These are phyloP conservation scores for Forficula auricularia DNA, from an alignment of 1,140 invertebrate genomes.

Conservation along the genomic window DNA sequence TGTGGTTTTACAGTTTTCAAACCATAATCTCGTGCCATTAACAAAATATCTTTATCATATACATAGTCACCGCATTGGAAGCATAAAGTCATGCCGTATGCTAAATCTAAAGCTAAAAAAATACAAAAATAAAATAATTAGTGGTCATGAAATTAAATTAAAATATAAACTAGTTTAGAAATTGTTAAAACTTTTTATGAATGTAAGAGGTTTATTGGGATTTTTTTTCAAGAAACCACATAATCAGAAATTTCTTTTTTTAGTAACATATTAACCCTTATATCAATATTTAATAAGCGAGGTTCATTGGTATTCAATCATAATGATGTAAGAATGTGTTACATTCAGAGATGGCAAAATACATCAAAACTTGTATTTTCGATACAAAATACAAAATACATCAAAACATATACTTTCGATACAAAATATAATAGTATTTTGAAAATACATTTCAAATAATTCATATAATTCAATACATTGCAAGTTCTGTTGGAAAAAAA, in stretches of 20 bases:
- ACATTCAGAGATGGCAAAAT: too few species aligned
- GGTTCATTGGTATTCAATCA: too few species aligned
- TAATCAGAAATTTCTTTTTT: neutral
- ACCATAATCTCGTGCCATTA: conserved; percentile 43
- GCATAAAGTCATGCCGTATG: conserved; percentile 81
- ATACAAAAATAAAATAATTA: conserved; percentile 2
- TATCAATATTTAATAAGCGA: too few species aligned
- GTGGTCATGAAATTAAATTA: conserved; percentile 7
- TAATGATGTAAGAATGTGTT: too few species aligned
- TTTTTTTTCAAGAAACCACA: neutral
- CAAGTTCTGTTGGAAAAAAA: too few species aligned
- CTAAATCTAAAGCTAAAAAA: conserved; percentile 55
- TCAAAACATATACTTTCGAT: too few species aligned
- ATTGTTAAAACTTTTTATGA: neutral
- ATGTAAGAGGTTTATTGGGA: neutral
- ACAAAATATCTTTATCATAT: conserved; percentile 52
- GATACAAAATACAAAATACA: too few species aligned
- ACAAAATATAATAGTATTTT: too few species aligned
- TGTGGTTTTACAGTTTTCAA: conserved; percentile 36
- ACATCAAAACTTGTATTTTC: too few species aligned
- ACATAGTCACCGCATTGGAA: conserved; percentile 82
- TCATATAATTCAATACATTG: too few species aligned
- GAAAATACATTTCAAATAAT: too few species aligned
- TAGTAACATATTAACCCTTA: neutral
- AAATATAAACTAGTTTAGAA: neutral